Evolutionary conservation across 2,888 invertebrate species (phyloP), one percentile per base, ranked within the genome.

Genomic region (Linnaemya tessellans): DNA sequence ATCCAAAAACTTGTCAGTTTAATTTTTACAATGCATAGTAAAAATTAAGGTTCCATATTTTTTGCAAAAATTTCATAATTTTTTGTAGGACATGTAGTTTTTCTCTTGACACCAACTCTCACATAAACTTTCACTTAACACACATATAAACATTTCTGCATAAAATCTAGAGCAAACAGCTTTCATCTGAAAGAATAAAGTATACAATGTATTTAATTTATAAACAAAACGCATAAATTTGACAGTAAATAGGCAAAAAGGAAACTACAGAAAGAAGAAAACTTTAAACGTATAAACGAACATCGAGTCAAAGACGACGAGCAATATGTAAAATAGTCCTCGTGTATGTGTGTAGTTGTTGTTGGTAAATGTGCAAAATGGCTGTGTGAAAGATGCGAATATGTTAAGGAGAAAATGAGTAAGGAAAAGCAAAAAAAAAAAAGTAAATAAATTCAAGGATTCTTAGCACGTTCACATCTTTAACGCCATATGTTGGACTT

Each of bases 401-500:
- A 82, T 82, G 68, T 71, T 51, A 75, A 80, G 56, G 70, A 70
- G 56, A 46, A 41, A 20, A 51, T 62, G 25, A 70, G 30, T 65
- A 43, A 54, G 15, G n/a, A 54, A 70, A 64, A 65, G 43, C 41
- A 20, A 35, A 54, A 25, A 75, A 80, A 60, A 54, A 64, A 20
- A 25, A 64, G 64, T 84, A 88, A n/a, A 30, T 30, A 30, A 88
- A 86, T 89, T 90, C 88, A 90, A 90, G 88, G 87, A 92, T 91
- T 91, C 91, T 88, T 84, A 88, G 89, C 91, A 91, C 91, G 91
- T 91, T 90, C 89, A 86, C 90, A 90, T 91, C 90, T 91, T 92
- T 91, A 91, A 91, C 90, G 91, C 91, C 91, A 91, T 90, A 91
- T 92, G 91, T 90, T 91, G 89, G 89, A 90, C 90, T 90, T 89